Base-by-base conservation (phyloP, 2,888 invertebrate species). In the Alsophila aescularia region DNA sequence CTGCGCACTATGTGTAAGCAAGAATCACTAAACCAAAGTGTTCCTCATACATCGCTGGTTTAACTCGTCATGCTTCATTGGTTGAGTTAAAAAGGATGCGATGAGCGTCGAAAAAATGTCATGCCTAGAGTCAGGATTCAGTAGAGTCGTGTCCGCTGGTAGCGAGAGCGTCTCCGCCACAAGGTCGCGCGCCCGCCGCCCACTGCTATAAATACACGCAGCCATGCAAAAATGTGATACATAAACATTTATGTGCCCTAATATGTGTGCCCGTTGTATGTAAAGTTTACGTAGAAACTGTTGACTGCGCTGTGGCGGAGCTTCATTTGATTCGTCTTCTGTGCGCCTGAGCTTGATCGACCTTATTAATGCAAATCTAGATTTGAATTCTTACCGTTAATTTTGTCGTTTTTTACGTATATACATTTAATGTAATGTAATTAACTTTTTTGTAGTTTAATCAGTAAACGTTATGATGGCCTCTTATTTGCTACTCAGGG, bases 181-280 rank as follows among this genome's bases (percentile, higher is more conserved):
- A 90, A 90, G 90, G 90, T 89, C 88, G 87, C 77, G 67, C 77
- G 82, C 73, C 75, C 82, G 85, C 80, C 80, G 81, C 88, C 89
- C 78, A 87, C 87, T 64, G 79, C 82, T 89, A 89, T 84, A 87
- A 87, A 90, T 89, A 90, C 75, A 87, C 83, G 64, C 86, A 86
- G 87, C 83, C 88, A 88, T 83, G 83, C 84, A 88, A 87, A 90
- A 87, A 87, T 88, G 81, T 74, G 75, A 79, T 82, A 84, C 73
- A 84, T 79, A 83, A 79, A 84, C 81, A 83, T 75, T 75, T 72
- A 76, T 79, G 75, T 81, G 81, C 76, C 81, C 79, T 82, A 82
- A 78, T 79, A 77, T 75, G 76, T 73, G 72, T 73, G 71, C 62
- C 61, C 60, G 47, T 32, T 54, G 61, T 63, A 58, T 68, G 62